Base-by-base conservation (phyloP, 2,113 vertebrate genomes). In the Centropus bengalensis region DNA sequence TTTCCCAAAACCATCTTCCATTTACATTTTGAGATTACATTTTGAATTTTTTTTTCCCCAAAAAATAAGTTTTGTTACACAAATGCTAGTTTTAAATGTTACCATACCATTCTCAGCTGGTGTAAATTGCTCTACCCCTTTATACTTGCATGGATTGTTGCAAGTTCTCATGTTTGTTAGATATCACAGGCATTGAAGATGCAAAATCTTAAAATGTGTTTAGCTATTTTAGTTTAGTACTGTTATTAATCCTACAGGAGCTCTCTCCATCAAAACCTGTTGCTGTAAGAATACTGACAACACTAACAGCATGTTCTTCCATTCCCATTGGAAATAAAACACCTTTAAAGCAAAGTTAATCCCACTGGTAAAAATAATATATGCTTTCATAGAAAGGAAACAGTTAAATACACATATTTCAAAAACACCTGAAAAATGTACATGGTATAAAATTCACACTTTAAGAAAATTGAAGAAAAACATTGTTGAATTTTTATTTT, bases 351-450 rank as follows among this genome's bases (percentile, higher is more conserved):
- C 7, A n/a, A 82, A 91, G 69, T 55, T 83, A 26, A 10, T 74
- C n/a, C 90, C 73, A 86, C 16, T 44, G 83, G 44, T 75, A 86
- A 75, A 91, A 85, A 45, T 91, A 81, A 56, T 38, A 44, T 3
- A 77, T 44, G n/a, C 6, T 68, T 83, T 88, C 78, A 58, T 33
- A 56, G 51, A 83, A 95, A 86, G 28, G 11, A 93, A 88, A 27
- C 30, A 38, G 22, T 66, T 90, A 91, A 93, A 78, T 42, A 76
- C 8, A 77, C 70, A 71, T 28, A 83, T 89, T 91, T 94, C 52
- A 83, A 42, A 88, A 90, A 68, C 56, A 90, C 56, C 52, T 75
- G 82, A 90, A 28, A 86, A 88, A 77, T 91, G 66, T 80, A 63
- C 64, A 36, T 59, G 28, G 11, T 27, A 59, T 38, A 70, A 9